A percentile compares a stretch with the other conserved stretches of the same genome.
Evolutionary conservation across 2,888 invertebrate species (phyloP).

Genomic region (Melanchra persicariae): DNA sequence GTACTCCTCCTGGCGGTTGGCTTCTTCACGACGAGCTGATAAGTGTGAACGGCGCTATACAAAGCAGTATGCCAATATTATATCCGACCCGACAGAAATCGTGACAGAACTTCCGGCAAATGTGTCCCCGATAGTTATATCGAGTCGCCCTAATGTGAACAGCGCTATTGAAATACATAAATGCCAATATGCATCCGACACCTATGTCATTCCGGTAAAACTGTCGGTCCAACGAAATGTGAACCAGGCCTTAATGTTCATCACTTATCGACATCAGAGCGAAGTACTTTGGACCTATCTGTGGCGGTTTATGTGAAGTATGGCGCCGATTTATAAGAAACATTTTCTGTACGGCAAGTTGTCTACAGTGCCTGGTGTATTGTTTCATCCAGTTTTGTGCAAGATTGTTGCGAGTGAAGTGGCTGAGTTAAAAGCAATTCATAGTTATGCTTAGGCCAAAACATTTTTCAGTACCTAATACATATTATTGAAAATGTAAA

Average conservation of each 20-base stretch:
- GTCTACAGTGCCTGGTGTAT: background rate
- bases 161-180: no score
- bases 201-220: no score
- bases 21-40: no score
- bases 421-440: background rate
- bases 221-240: no score
- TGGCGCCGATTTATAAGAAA: slow-evolving; percentile 14
- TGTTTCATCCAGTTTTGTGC: slow-evolving; percentile 21
- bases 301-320: slow-evolving; percentile 27
- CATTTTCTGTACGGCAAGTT: slow-evolving; percentile 5
- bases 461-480: background rate
- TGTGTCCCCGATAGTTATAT: no score
- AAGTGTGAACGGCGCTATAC: no score
- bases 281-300: slow-evolving; percentile 49
- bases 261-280: slow-evolving; percentile 51
- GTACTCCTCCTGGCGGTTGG: no score
- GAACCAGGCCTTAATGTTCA: slow-evolving; percentile 23
- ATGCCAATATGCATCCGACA: no score
- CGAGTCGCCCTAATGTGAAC: no score
- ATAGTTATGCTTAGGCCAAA: background rate
- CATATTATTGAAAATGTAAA: background rate
- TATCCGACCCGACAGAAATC: no score
- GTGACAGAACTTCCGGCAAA: no score
- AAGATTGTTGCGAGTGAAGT: slow-evolving; percentile 1
- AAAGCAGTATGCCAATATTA: no score